These are phyloP conservation scores for Corvus cornix DNA, from an alignment of 2,113 vertebrate species.

Conservation along the genomic window DNA sequence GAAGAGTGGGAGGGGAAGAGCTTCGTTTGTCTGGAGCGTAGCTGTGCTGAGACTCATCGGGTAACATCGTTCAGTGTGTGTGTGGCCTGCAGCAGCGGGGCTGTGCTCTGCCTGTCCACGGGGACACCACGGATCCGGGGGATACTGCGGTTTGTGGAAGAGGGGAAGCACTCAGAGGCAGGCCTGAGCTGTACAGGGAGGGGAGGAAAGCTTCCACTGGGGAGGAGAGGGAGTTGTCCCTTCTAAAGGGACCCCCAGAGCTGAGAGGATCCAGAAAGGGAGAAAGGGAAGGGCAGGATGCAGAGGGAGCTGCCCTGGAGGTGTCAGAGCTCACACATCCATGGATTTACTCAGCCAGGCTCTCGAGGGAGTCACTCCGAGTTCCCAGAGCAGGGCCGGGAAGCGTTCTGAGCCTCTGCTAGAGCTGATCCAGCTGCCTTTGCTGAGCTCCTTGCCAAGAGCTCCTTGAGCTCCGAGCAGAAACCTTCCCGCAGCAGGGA, in stretches of 20 bases:
- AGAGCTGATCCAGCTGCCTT: not conserved
- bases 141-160: not conserved
- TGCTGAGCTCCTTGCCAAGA: not conserved
- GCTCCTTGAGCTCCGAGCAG: not conserved
- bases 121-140: accelerated
- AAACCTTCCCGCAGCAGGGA: not conserved
- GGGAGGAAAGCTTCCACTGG: not conserved
- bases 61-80: not conserved
- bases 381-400: not conserved
- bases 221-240: not conserved
- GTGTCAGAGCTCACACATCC: not conserved
- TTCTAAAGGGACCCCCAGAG: not conserved
- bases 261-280: not conserved
- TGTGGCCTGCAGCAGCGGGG: not conserved
- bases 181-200: not conserved
- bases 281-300: not conserved
- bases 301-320: not conserved
- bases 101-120: not conserved
- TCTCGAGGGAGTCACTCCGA: not conserved
- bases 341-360: not conserved
- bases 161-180: not conserved
- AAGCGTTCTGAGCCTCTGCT: not conserved
- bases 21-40: not conserved
- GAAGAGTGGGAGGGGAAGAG: not conserved
- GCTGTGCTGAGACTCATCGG: not conserved